phyloP scores from a whole-genome alignment of 2,888 invertebrate genomes.

The Sphaerophoria taeniata region DNA sequence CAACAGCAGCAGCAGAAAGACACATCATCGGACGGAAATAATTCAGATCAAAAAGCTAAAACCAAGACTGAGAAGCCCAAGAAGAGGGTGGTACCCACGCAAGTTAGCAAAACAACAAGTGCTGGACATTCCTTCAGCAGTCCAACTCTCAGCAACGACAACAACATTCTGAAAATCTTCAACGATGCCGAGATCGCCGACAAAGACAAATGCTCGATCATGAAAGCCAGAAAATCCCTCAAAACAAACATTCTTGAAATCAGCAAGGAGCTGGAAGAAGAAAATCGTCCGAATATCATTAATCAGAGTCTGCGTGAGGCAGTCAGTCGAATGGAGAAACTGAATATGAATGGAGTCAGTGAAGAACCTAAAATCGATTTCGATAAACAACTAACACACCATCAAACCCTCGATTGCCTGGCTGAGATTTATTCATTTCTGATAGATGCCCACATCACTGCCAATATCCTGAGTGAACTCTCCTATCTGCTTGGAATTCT shows the following conservation, averaged over 20 bases:
- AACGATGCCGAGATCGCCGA: conserved; percentile 79
- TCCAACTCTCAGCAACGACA: conserved; percentile 81
- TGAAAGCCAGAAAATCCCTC: conserved; percentile 79
- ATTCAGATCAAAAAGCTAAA: conserved; percentile 46
- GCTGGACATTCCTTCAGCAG: conserved; percentile 73
- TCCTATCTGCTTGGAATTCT: conserved; percentile 80
- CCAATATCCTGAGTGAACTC: conserved; percentile 81
- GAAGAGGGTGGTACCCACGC: conserved; percentile 81
- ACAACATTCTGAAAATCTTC: conserved; percentile 80
- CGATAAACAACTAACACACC: conserved; percentile 75
- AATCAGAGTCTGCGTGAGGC: conserved; percentile 58
- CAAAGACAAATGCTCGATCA: conserved; percentile 77
- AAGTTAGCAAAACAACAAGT: conserved; percentile 77
- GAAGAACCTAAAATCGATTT: conserved; percentile 73
- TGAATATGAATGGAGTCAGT: conserved; percentile 19
- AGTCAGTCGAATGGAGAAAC: conserved; percentile 55
- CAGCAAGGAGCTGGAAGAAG: conserved; percentile 77
- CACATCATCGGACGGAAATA: conserved; percentile 35
- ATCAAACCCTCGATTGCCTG: conserved; percentile 76
- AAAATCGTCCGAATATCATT: conserved; percentile 63
- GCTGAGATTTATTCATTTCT: conserved; percentile 80
- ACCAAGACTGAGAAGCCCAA: conserved; percentile 77
- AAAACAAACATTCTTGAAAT: conserved; percentile 78
- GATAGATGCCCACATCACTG: conserved; percentile 80
- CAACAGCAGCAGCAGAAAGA: conserved; percentile 46